Base-by-base conservation (phyloP, 2,797 vertebrate genomes). In the Myotis pilosus region DNA sequence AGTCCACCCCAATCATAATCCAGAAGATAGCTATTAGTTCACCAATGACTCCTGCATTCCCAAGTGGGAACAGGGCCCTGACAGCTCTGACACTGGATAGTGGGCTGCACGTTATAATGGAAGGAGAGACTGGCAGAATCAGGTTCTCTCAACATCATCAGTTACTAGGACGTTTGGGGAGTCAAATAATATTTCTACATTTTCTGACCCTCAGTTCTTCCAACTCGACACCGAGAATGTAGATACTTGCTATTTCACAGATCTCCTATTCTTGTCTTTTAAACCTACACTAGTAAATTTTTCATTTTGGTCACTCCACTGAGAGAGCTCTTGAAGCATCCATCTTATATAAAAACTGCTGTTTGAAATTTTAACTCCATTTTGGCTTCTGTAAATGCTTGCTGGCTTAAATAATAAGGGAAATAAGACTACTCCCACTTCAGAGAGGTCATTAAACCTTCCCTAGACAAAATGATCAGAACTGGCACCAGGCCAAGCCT, bases 21-120 rank as follows among this genome's bases (percentile, higher is more conserved):
- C 82, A 92, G 60, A 91, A 92, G 33, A 76, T 60, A 51, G 64
- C 38, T 83, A 49, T 96, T 95, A 96, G 90, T 92, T 96, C 64
- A 72, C 60, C 96, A 96, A 84, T 95, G 47, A 93, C 89, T 92
- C 82, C 53, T 86, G 88, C 94, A 94, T 95, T 95, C 44, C 91
- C 4, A 1, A 55, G 78, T 95, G 74, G 92, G 88, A 66, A 86
- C 68, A 88, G 94, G 90, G 33, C 41, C 19, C 11, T 80, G 74
- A 51, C 41, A 93, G 36, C 6, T 25, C 33, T 68, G 17, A 64
- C 11, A 30, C 36, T 60, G 38, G 62, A 6, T 38, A 3, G 66
- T 38, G 92, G 64, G 16, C 3, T 41, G 41, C 16, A 16, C 30
- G 17, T 36, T 33, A 1, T 7, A 33, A 8, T 17, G 22, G 25